A percentile compares a stretch with the other conserved stretches of the same genome.
Conservation (phyloP, 2,797 vertebrate species). For the Sandelia bainsii region DNA sequence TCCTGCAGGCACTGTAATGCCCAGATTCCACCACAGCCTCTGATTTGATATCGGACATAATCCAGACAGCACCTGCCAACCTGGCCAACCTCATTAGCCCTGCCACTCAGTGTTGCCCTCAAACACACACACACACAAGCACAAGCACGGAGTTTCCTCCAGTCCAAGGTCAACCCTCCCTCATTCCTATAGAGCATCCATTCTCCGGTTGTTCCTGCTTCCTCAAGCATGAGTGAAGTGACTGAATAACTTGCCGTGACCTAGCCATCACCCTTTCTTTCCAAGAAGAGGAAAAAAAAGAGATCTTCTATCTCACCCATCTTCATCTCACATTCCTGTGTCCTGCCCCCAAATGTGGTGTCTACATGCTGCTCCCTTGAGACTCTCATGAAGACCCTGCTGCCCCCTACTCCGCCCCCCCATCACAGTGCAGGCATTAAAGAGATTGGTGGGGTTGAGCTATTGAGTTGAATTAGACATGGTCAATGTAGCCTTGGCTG, state of each 20-base stretch:
- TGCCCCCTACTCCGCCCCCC: conserved; percentile 46
- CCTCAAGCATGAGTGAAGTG: conserved; percentile 65
- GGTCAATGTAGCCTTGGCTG: conserved; percentile 85
- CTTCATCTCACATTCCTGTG: conserved; percentile 51
- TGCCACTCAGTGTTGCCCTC: conserved; percentile 35
- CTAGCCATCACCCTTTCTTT: conserved; percentile 47
- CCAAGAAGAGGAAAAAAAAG: conserved; percentile 39
- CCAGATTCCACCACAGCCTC: conserved; percentile 39
- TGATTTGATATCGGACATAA: conserved; percentile 66
- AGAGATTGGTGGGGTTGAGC: conserved; percentile 82
- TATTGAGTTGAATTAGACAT: conserved; percentile 89
- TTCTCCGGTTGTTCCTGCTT: conserved; percentile 56
- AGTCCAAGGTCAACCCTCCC: conserved; percentile 43
- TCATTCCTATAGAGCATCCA: conserved; percentile 50
- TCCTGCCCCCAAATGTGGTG: conserved; percentile 49
- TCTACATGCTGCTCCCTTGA: conserved; percentile 47
- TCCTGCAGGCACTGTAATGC: conserved; percentile 28
- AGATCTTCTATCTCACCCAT: conserved; percentile 61
- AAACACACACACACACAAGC: conserved; percentile 5
- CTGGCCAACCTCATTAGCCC: conserved; percentile 55
- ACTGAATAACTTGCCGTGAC: conserved; percentile 70
- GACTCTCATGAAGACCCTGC: conserved; percentile 51
- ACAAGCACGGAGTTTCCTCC: conserved; percentile 2
- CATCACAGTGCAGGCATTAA: conserved; percentile 70
- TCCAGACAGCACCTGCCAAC: conserved; percentile 64